Percentiles rank a stretch among this genome's conserved stretches.
phyloP scores from a whole-genome alignment of 2,888 invertebrate species.

The Laothoe populi region DNA sequence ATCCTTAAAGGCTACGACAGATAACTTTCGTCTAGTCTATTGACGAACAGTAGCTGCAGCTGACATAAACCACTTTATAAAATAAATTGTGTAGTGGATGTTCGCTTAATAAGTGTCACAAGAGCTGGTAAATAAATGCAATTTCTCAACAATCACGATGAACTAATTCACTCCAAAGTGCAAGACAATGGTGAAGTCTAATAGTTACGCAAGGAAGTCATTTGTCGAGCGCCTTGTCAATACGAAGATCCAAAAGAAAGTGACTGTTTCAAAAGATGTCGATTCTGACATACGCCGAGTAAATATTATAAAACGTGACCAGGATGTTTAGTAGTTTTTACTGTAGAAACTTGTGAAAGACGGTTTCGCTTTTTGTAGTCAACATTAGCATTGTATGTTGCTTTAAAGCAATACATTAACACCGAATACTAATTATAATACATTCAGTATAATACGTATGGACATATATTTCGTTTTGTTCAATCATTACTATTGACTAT shows the following conservation, averaged over 20 bases:
- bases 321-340: background rate
- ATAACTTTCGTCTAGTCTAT: slow-evolving; percentile 1
- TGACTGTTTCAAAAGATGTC: slow-evolving; percentile 22
- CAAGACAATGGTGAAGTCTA: slow-evolving; percentile 62
- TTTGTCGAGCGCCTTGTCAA: slow-evolving; percentile 43
- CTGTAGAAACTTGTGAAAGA: slow-evolving; percentile 43
- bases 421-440: too few species aligned
- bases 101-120: slow-evolving; percentile 29
- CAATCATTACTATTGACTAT: too few species aligned
- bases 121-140: slow-evolving; percentile 61
- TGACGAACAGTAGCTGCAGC: background rate
- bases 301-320: slow-evolving; percentile 24
- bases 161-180: slow-evolving; percentile 71
- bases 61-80: background rate
- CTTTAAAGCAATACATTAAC: background rate
- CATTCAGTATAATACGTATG: background rate
- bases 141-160: slow-evolving; percentile 63
- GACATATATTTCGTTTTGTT: too few species aligned
- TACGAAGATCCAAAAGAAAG: slow-evolving; percentile 34
- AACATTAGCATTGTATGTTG: background rate
- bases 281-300: slow-evolving; percentile 18
- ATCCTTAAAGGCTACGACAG: background rate
- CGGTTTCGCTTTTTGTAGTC: slow-evolving; percentile 45
- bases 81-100: slow-evolving; percentile 22
- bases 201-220: slow-evolving; percentile 64